These are phyloP conservation scores for Mastigias papua DNA, from an alignment of 30 jellyfish, hydroid and myxozoan genomes.

Conservation along the genomic window DNA sequence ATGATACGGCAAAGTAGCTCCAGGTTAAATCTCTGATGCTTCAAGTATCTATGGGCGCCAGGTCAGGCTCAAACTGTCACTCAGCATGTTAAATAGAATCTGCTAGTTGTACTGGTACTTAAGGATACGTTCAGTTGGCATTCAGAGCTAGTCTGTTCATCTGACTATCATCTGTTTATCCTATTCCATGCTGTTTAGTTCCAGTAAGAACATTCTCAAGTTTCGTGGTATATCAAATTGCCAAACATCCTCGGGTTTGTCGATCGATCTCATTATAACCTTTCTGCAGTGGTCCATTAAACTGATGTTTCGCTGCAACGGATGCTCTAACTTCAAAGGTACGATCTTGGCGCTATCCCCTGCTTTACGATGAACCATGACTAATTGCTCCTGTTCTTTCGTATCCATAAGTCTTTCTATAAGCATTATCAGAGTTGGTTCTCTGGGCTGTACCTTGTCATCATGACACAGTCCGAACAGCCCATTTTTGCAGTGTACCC, in stretches of 20 bases:
- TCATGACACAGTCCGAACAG: constrained; percentile 47
- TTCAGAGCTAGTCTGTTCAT: too few species aligned
- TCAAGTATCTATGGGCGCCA: too few species aligned
- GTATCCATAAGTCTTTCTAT: constrained; percentile 17
- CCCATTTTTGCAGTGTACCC: constrained; percentile 71
- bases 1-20: too few species aligned
- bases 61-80: too few species aligned
- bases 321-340: constrained; percentile 46
- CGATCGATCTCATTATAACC: constrained; percentile 55
- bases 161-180: too few species aligned
- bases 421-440: constrained; percentile 59
- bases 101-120: too few species aligned
- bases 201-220: constrained; percentile 52
- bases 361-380: constrained; percentile 28
- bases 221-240: constrained; percentile 49
- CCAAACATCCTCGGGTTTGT: constrained; percentile 49
- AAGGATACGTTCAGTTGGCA: too few species aligned
- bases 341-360: neutral
- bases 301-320: constrained; percentile 50
- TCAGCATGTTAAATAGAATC: too few species aligned
- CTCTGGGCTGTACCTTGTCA: constrained; percentile 66
- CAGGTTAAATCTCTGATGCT: too few species aligned
- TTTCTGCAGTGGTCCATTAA: constrained; percentile 57
- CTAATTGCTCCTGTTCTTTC: constrained; percentile 10
- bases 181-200: constrained; percentile 19